Evolutionary conservation across 2,113 vertebrate genomes (phyloP), one percentile per base, ranked within the genome.

Genomic region (Ranitomeya variabilis): DNA sequence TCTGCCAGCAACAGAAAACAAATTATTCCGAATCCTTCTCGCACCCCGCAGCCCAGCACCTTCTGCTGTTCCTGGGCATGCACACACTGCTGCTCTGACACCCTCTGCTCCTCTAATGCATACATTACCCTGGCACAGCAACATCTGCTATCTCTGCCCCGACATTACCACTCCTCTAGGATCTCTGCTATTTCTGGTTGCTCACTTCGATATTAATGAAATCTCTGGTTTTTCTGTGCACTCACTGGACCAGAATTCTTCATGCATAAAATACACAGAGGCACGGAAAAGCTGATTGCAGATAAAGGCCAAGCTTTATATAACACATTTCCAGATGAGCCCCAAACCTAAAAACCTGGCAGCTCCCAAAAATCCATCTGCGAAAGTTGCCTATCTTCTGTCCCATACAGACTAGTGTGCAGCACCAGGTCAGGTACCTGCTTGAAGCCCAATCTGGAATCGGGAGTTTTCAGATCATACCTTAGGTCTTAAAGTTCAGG

Each of bases 1-100:
- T 89, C 87, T 89, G 87, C 87, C 81, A 89, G 87, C 87, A 89
- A 74, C 87, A 84, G 87, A 89, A 88, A 89, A 89, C 87, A 89
- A 89, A 84, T 89, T 89, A 89, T 89, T 89, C 87, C 87, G 31
- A 89, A 89, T 84, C 81, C 81, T 84, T 67, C 73, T 84, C 77
- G 15, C 85, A 86, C 69, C 45, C 84, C 66, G 78, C 78, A 60
- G 78, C 76, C 74, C 66, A 73, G 86, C 86, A 88, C 87, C 80
- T 83, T 88, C 87, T 83, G 87, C 87, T 77, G 66, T 60, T 81
- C 79, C 80, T 76, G 71, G 60, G 81, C 73, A 78, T 86, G 84
- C 71, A 77, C 74, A 60, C 82, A 52, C 62, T 18, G 86, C 78
- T 14, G 62, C 51, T 67, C n/a, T 12, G 19, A 7, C 80, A 84